These are phyloP conservation scores for Merodon equestris DNA, from an alignment of 2,888 invertebrate genomes.

Conservation along the genomic window DNA sequence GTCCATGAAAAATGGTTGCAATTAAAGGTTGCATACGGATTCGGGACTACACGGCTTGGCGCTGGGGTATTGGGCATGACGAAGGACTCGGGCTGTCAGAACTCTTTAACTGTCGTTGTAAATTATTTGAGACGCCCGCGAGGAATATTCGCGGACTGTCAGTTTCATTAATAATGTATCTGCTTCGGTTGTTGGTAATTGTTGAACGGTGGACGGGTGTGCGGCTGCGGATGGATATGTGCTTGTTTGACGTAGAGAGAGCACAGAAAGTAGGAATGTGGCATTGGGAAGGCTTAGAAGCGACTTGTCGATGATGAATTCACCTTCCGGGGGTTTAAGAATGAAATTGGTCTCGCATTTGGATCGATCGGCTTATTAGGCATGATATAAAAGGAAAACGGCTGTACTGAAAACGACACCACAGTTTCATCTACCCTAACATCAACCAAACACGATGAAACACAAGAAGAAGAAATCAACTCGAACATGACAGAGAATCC, in stretches of 20 bases:
- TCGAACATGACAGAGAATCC: too few species aligned
- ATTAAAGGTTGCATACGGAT: slow-evolving; percentile 40
- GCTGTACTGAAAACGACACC: too few species aligned
- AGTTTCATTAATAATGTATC: slow-evolving; percentile 44
- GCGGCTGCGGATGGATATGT: neutral
- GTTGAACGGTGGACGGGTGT: neutral
- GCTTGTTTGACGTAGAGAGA: neutral
- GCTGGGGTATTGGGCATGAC: neutral
- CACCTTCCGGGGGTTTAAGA: too few species aligned
- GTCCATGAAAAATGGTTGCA: slow-evolving; percentile 43
- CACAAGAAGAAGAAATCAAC: too few species aligned
- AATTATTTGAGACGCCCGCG: slow-evolving; percentile 50
- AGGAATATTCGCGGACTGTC: slow-evolving; percentile 29
- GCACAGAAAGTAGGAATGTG: too few species aligned
- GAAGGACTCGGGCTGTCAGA: slow-evolving; percentile 28
- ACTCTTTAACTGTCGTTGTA: slow-evolving; percentile 39
- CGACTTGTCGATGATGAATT: too few species aligned
- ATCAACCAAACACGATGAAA: too few species aligned
- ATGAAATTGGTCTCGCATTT: too few species aligned
- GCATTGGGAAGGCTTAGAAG: too few species aligned
- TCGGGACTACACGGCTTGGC: slow-evolving; percentile 1
- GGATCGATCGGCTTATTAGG: too few species aligned
- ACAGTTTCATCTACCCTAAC: too few species aligned
- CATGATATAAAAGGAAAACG: too few species aligned
- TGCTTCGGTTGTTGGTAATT: slow-evolving; percentile 1